A percentile compares a stretch with the other conserved stretches of the same genome.
Evolutionary conservation across 2,888 invertebrate species (phyloP).

Genomic region (Acleris sparsana): DNA sequence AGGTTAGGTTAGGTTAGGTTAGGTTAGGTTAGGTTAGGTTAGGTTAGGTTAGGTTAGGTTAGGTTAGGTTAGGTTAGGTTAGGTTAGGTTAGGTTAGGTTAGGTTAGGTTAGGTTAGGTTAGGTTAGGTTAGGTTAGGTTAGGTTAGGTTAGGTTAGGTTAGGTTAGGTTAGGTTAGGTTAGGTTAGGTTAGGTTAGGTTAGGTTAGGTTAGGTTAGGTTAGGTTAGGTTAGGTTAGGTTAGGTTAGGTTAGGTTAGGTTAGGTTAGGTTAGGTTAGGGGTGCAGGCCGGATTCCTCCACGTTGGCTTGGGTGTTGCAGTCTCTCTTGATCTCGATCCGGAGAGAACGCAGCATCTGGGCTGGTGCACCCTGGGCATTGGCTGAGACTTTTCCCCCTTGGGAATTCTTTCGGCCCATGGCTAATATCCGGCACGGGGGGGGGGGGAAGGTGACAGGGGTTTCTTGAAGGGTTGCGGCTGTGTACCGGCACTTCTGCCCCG

Average conservation of each 20-base stretch:
- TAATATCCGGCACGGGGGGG: no score
- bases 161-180: not conserved
- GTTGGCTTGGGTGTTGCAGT: no score
- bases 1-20: constrained; percentile 22
- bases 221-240: constrained; percentile 7
- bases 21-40: constrained; percentile 21
- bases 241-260: constrained; percentile 31
- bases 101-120: constrained; percentile 14
- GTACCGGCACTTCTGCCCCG: no score
- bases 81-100: constrained; percentile 12
- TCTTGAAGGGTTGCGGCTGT: no score
- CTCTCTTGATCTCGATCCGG: no score
- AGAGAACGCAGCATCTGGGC: no score
- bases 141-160: constrained; percentile 4
- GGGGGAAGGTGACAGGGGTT: no score
- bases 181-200: constrained; percentile 2
- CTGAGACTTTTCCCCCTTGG: no score
- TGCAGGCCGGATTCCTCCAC: no score
- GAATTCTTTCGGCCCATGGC: no score
- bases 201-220: not conserved
- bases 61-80: constrained; percentile 13
- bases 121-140: constrained; percentile 13
- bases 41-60: constrained; percentile 20
- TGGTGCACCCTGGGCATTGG: no score
- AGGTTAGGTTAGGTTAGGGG: no score